Evolutionary conservation across 2,888 invertebrate genomes (phyloP).

Genomic region (Eupithecia abbreviata): DNA sequence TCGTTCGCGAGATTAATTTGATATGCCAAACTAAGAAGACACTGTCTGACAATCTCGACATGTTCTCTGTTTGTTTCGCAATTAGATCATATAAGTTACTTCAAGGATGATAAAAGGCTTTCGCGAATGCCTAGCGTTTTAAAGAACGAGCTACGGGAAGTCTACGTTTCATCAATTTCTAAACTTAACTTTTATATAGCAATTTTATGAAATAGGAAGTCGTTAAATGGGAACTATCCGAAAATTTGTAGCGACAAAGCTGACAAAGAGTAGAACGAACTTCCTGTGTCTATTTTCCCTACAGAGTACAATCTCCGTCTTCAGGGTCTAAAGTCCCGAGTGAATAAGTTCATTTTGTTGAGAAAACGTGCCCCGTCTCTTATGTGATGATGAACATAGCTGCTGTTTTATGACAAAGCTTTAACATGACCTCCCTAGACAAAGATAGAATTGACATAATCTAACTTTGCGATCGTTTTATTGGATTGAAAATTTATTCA

Average conservation of each 20-base stretch:
- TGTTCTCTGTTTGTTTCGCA: constrained; percentile 10
- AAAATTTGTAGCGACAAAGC: not conserved
- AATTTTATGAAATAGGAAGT: not conserved
- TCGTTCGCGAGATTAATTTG: constrained; percentile 31
- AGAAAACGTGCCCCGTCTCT: not conserved
- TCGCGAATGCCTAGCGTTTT: not conserved
- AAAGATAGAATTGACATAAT: too few species aligned
- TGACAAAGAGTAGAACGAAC: too few species aligned
- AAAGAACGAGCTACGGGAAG: not conserved
- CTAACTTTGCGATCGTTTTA: too few species aligned
- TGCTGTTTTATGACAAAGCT: too few species aligned
- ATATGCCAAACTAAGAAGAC: constrained; percentile 20
- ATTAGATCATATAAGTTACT: constrained; percentile 2
- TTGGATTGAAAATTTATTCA: too few species aligned
- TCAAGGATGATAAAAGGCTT: not conserved
- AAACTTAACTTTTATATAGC: not conserved
- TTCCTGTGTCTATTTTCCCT: not conserved
- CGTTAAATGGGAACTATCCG: not conserved
- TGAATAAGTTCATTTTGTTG: too few species aligned
- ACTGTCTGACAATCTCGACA: constrained; percentile 8
- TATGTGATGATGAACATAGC: too few species aligned
- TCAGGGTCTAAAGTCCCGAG: not conserved
- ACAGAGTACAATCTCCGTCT: not conserved
- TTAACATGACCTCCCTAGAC: too few species aligned
- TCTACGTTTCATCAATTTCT: not conserved